Percentiles rank a stretch among this genome's conserved stretches.
Conservation (phyloP, 1,140 invertebrate genomes). For the Gryllus bimaculatus region DNA sequence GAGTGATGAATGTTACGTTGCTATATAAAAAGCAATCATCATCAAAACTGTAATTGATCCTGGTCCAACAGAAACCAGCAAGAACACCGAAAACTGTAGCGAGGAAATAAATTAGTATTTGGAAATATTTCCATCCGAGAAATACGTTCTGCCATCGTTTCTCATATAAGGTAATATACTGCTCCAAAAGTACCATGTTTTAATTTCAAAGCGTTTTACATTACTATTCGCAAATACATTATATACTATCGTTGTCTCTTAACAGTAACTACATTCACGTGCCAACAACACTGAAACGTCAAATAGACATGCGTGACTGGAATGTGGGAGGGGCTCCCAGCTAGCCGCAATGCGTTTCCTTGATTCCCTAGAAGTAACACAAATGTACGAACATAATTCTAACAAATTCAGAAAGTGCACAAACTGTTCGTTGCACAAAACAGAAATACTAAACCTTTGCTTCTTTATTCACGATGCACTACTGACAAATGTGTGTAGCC, state of each 20-base stretch:
- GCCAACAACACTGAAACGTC: not conserved
- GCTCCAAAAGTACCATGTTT: constrained; percentile 13
- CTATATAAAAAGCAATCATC: constrained; percentile 15
- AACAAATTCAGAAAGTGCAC: no score
- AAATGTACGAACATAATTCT: no score
- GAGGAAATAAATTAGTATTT: constrained; percentile 13
- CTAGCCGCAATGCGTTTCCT: no score
- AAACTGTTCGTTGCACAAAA: no score
- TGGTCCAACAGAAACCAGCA: constrained; percentile 11
- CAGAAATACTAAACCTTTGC: no score
- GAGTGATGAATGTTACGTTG: constrained; percentile 12
- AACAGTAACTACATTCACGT: no score
- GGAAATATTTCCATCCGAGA: constrained; percentile 12
- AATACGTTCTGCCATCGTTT: constrained; percentile 12
- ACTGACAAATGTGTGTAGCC: no score
- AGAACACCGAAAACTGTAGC: constrained; percentile 8
- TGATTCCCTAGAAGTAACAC: no score
- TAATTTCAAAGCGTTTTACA: not conserved
- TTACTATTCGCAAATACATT: no score
- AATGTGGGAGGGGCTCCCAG: not conserved
- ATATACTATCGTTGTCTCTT: no score
- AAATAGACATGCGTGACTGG: not conserved
- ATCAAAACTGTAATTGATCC: constrained; percentile 8
- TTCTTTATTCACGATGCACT: no score
- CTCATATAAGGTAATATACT: constrained; percentile 11